Conservation (phyloP, 2,113 vertebrate genomes). For the Catharus bicknelli region DNA sequence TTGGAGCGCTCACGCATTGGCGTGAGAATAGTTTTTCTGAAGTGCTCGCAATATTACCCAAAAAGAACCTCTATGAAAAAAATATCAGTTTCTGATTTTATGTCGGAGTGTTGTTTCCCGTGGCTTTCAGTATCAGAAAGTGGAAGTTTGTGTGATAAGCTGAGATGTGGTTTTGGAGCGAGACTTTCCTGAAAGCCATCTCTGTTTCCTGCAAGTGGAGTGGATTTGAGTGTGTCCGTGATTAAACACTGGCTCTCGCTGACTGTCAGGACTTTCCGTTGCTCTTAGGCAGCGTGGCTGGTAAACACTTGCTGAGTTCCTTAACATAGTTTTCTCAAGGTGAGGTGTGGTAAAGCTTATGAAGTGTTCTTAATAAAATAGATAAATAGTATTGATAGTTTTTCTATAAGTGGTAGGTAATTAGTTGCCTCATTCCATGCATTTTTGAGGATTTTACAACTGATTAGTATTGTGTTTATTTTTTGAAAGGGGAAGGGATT, state of each 20-base stretch:
- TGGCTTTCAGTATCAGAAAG: not conserved
- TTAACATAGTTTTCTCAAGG: not conserved
- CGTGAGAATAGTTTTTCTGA: accelerated
- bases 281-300: not conserved
- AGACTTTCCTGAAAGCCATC: not conserved
- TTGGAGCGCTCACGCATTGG: accelerated
- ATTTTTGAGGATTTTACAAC: not conserved
- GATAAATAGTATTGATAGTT: not conserved
- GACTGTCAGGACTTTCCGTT: not conserved
- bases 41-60: accelerated
- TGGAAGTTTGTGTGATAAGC: not conserved
- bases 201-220: not conserved
- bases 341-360: not conserved
- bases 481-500: not conserved
- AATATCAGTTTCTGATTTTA: too few species aligned
- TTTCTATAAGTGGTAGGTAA: not conserved
- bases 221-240: not conserved
- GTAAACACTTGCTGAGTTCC: not conserved
- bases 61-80: not conserved
- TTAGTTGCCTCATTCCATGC: not conserved
- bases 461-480: not conserved
- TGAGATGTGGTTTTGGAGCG: not conserved
- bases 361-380: not conserved
- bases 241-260: not conserved
- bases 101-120: accelerated